A percentile compares a stretch with the other conserved stretches of the same genome.
Evolutionary conservation across 2,888 invertebrate genomes (phyloP).

Genomic region (Caenorhabditis sp.): DNA sequence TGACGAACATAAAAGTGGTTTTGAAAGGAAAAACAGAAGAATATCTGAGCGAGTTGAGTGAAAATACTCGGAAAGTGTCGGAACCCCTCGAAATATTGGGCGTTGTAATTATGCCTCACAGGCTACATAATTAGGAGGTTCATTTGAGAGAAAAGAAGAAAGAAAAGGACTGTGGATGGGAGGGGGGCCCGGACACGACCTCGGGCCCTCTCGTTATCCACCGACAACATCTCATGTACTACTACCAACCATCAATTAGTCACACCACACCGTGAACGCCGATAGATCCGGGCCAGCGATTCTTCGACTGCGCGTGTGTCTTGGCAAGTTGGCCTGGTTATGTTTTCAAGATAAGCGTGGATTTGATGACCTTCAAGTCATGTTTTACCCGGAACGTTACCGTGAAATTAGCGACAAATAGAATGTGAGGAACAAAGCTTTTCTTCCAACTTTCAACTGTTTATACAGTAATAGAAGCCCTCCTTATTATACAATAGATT

Average conservation of each 20-base stretch:
- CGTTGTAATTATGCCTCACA: constrained; percentile 29
- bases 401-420: constrained; percentile 4
- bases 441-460: constrained; percentile 3
- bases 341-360: constrained; percentile 52
- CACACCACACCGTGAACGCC: constrained; percentile 59
- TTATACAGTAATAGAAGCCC: constrained; percentile 46
- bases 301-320: constrained; percentile 17
- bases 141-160: constrained; percentile 17
- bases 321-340: constrained; percentile 43
- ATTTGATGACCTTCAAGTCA: constrained; percentile 36
- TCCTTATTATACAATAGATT: constrained; percentile 18
- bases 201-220: constrained; percentile 50
- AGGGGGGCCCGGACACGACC: constrained; percentile 39
- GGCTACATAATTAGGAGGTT: constrained; percentile 38
- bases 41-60: neutral
- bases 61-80: constrained; percentile 1
- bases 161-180: constrained; percentile 33
- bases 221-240: constrained; percentile 59
- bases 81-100: no score
- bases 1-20: neutral
- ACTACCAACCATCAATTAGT: constrained; percentile 61
- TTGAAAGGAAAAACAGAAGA: neutral
- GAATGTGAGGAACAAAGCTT: neutral
- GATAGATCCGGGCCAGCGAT: constrained; percentile 53
- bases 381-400: neutral